These are phyloP conservation scores for Phortica variegata DNA, from an alignment of 1,140 invertebrate species.

Conservation along the genomic window DNA sequence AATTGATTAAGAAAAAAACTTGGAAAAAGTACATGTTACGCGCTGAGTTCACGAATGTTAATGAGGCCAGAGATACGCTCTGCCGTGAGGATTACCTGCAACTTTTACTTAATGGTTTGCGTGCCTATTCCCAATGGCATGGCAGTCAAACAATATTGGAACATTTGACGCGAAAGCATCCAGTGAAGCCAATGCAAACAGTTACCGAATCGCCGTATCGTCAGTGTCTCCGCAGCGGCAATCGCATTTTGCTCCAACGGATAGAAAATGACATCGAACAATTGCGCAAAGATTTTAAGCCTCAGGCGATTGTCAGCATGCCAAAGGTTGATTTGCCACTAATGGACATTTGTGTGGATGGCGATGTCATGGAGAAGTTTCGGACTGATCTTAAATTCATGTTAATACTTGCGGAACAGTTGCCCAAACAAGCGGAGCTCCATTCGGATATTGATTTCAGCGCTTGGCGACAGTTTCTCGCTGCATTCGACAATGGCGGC, in stretches of 20 bases:
- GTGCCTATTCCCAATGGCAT: constrained; percentile 14
- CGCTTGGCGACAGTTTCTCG: constrained; percentile 9
- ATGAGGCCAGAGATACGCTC: neutral
- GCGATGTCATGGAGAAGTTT: constrained; percentile 10
- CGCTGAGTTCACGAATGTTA: neutral
- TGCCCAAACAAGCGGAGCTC: constrained; percentile 8
- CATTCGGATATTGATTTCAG: constrained; percentile 10
- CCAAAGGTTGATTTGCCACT: constrained; percentile 11
- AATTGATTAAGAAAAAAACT: constrained; percentile 11
- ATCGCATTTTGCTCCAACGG: neutral
- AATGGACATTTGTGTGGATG: constrained; percentile 17
- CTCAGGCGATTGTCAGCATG: constrained; percentile 3
- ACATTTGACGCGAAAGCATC: too few species aligned
- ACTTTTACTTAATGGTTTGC: constrained; percentile 10
- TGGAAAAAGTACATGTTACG: constrained; percentile 15
- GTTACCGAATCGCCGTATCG: constrained; percentile 6
- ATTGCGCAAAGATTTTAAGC: constrained; percentile 1
- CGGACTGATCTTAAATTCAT: constrained; percentile 16
- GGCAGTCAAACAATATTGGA: neutral
- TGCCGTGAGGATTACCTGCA: constrained; percentile 14
- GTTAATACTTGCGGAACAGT: constrained; percentile 4
- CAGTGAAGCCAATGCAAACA: constrained; percentile 5
- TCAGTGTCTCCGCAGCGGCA: neutral
- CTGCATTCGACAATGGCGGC: neutral
- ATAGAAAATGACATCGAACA: constrained; percentile 10